Evolutionary conservation across 2,888 invertebrate genomes (phyloP), one percentile per base, ranked within the genome.

Genomic region (Ommatoiulus sabulosus): DNA sequence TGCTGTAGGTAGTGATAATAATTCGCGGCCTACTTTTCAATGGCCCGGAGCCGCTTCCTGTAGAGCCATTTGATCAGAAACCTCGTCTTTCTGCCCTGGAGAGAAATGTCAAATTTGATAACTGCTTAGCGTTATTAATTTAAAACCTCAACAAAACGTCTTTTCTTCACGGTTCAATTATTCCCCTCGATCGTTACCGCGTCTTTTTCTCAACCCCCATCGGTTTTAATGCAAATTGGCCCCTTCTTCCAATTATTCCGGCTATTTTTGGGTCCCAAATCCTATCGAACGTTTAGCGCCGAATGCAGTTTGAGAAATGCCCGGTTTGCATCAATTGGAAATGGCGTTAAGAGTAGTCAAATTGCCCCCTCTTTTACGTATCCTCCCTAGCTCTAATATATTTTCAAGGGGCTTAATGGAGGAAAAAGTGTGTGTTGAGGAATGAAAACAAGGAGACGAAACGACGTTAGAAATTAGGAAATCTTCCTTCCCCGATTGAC

Each of bases 371-470:
- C 17, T 17, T 10, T 63, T 3, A 6, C n/a, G 3, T 63, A n/a
- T 63, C 12, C 35, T 35, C 24, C n/a, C n/a, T 20, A 8, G 4
- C 72, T 57, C 72, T 17, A 15, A 48, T 57, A 57, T 57, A 57
- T 57, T 57, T 10, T 63, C 63, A 15, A 24, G 46, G 72, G n/a
- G 72, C 24, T 80, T 80, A 80, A 80, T 80, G 80, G 80, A 7
- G 12, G 80, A 80, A 80, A 80, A 80, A 80, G 80, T 20, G 80
- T n/a, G n/a, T 80, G 80, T 80, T 80, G 80, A 80, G 80, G 80
- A 80, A 80, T 80, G 80, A 80, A 80, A 80, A 80, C 80, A 80
- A 80, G 80, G 80, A 80, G 80, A 12, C 80, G 80, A 80, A 80
- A 80, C 80, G 80, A 80, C 80, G 12, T 80, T 80, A 80, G 80